Conservation (phyloP, 2,888 invertebrate genomes). For the Melipona beecheii region DNA sequence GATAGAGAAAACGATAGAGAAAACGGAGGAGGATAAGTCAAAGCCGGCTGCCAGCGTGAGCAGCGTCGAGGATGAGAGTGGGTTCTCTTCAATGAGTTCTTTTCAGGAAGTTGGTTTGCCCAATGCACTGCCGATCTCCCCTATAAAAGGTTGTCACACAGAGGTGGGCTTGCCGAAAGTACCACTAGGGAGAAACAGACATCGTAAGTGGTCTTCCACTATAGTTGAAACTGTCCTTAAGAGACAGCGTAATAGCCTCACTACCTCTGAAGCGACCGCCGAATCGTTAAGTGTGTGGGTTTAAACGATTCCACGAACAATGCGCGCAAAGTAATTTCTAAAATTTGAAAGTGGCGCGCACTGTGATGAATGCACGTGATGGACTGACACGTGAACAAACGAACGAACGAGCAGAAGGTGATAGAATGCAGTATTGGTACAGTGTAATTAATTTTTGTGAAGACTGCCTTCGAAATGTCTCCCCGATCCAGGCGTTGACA, state of each 20-base stretch:
- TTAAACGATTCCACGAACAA: constrained; percentile 29
- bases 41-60: constrained; percentile 78
- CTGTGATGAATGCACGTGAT: constrained; percentile 10
- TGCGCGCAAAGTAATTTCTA: constrained; percentile 3
- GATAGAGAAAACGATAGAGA: constrained; percentile 61
- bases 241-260: constrained; percentile 77
- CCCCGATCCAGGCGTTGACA: not conserved
- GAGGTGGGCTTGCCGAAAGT: constrained; percentile 82
- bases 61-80: constrained; percentile 91
- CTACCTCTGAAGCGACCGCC: constrained; percentile 69
- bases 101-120: constrained; percentile 93
- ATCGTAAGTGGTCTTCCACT: constrained; percentile 82
- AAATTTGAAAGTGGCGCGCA: not conserved
- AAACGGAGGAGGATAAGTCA: constrained; percentile 64
- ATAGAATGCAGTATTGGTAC: not conserved
- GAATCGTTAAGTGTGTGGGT: constrained; percentile 83
- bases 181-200: constrained; percentile 77
- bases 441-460: constrained; percentile 7
- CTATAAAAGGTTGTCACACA: constrained; percentile 80
- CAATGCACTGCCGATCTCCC: constrained; percentile 57
- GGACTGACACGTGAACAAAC: not conserved
- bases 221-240: constrained; percentile 80
- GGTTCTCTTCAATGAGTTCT: constrained; percentile 93
- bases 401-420: not conserved
- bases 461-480: constrained; percentile 21